Conservation (phyloP, 2,888 invertebrate genomes). For the Xestoiulus laeticollis region DNA sequence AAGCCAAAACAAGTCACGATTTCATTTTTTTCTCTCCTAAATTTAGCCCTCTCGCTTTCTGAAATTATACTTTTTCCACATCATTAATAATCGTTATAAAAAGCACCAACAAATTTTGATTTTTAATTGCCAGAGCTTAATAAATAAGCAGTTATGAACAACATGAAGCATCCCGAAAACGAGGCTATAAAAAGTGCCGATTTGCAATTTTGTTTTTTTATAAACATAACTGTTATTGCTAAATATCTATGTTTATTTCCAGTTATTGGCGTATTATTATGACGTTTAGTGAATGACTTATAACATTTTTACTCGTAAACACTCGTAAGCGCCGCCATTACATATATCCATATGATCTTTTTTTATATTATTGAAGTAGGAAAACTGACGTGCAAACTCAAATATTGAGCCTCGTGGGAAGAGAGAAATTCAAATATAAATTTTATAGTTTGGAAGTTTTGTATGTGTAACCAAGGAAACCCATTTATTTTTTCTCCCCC, state of each 20-base stretch:
- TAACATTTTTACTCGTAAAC: not conserved
- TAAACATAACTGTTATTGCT: too few species aligned
- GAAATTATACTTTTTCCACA: too few species aligned
- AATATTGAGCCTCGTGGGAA: slow-evolving; percentile 38
- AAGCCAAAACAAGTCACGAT: too few species aligned
- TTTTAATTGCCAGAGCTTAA: too few species aligned
- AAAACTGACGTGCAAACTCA: slow-evolving; percentile 35
- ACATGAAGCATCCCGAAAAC: too few species aligned
- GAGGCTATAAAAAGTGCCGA: too few species aligned
- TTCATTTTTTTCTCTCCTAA: too few species aligned
- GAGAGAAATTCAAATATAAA: slow-evolving; percentile 41
- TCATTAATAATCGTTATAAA: too few species aligned
- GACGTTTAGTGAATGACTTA: not conserved
- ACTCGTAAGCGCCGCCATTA: not conserved
- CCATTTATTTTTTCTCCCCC: slow-evolving; percentile 21
- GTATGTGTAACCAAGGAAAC: slow-evolving; percentile 23
- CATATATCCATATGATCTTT: not conserved
- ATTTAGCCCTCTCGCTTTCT: too few species aligned
- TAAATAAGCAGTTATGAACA: too few species aligned
- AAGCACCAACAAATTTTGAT: too few species aligned
- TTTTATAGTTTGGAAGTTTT: not conserved
- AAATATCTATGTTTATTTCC: not conserved
- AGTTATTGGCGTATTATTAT: not conserved
- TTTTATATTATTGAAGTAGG: slow-evolving; percentile 22
- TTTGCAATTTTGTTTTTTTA: too few species aligned